Percentiles rank a stretch among this genome's conserved stretches.
phyloP scores from a whole-genome alignment of 2,888 invertebrate species.

The Drosophila nr. medialis region DNA sequence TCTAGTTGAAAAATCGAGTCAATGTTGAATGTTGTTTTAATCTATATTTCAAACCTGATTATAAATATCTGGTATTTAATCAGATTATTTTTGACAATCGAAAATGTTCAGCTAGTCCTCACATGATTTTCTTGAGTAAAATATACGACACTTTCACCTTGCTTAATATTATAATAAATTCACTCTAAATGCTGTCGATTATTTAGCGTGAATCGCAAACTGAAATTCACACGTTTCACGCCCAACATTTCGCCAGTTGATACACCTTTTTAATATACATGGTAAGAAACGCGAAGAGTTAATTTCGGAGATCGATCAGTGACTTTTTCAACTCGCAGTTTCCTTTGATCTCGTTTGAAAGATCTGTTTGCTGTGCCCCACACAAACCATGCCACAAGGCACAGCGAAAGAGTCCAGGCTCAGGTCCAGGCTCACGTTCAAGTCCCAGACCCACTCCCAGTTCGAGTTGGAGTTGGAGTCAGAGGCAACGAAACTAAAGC shows the following conservation, averaged over 20 bases:
- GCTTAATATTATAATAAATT: not conserved
- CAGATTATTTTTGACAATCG: too few species aligned
- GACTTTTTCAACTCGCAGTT: slow-evolving; percentile 35
- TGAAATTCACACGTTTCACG: not conserved
- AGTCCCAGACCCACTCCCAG: slow-evolving; percentile 4
- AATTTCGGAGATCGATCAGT: slow-evolving; percentile 35
- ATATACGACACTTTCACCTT: not conserved
- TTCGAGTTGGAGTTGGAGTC: slow-evolving; percentile 25
- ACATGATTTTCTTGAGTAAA: not conserved
- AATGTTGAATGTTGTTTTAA: not conserved
- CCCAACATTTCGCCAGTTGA: not conserved
- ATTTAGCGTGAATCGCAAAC: not conserved
- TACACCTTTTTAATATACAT: not conserved
- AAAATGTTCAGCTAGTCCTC: not conserved
- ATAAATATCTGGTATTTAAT: too few species aligned
- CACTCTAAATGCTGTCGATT: not conserved
- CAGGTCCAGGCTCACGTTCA: slow-evolving; percentile 20
- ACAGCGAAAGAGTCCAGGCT: slow-evolving; percentile 1
- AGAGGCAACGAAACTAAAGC: slow-evolving; percentile 57
- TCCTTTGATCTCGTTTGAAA: slow-evolving; percentile 41
- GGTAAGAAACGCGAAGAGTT: not conserved
- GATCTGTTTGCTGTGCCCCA: slow-evolving; percentile 54
- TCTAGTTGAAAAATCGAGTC: not conserved
- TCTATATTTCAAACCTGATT: not conserved
- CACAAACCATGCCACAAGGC: slow-evolving; percentile 43